phyloP scores from a whole-genome alignment of 2,888 invertebrate genomes.

The Quadroppia sp. region DNA sequence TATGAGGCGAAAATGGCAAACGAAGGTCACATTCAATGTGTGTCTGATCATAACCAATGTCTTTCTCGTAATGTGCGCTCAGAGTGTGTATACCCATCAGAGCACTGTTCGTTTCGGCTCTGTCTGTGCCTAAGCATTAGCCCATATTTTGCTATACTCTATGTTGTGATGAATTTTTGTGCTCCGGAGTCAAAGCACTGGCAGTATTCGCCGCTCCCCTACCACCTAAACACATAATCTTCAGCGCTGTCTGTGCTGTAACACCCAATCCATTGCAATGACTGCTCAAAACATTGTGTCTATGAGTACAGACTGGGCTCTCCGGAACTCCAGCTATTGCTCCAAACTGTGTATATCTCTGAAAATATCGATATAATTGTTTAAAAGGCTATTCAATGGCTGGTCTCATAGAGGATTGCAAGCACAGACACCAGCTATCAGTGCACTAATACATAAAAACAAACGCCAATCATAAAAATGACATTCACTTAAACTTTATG shows the following conservation, averaged over 20 bases:
- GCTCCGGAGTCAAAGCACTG: not conserved
- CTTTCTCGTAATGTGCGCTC: slow-evolving; percentile 1
- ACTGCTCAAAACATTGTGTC: too few relatives aligned
- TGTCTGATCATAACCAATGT: slow-evolving; percentile 3
- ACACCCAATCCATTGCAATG: slow-evolving; percentile 19
- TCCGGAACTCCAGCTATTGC: too few relatives aligned
- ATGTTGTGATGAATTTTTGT: slow-evolving; percentile 19
- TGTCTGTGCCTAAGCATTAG: slow-evolving; percentile 5
- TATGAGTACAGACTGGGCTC: too few relatives aligned
- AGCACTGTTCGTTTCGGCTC: not conserved
- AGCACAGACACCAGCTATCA: too few relatives aligned
- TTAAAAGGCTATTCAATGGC: too few relatives aligned
- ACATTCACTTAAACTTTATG: too few relatives aligned
- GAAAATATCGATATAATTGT: too few relatives aligned
- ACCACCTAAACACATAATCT: not conserved
- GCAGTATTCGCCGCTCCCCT: not conserved
- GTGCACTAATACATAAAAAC: too few relatives aligned
- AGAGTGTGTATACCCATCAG: not conserved
- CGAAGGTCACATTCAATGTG: slow-evolving; percentile 22
- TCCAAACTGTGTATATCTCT: too few relatives aligned
- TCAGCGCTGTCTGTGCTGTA: not conserved
- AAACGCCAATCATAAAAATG: too few relatives aligned
- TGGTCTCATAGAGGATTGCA: too few relatives aligned
- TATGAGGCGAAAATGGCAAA: slow-evolving; percentile 17
- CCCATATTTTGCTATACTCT: slow-evolving; percentile 28